Evolutionary conservation across 2,113 vertebrate genomes (phyloP), one percentile per base, ranked within the genome.

Genomic region (Atractosteus spatula): DNA sequence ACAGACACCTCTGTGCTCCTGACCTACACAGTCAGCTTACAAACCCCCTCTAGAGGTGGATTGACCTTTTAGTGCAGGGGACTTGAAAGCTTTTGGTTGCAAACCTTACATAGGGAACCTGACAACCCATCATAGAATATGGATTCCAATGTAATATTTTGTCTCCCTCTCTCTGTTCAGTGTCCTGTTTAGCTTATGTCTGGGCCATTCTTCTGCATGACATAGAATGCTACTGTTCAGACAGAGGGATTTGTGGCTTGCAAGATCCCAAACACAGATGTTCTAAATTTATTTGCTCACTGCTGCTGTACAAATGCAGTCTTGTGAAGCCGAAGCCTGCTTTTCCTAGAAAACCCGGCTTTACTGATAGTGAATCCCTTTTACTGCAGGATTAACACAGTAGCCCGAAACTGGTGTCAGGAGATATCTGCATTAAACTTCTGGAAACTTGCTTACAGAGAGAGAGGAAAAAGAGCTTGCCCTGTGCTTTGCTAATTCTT

Each of bases 351-450:
- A n/a, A 10, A 47, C 17, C 17, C 2, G 4, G 45, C 51, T 0
- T 29, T 29, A 29, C 70, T 65, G 70, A n/a, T 55, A 64, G 8
- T 44, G 2, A 41, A 2, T 3, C 7, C 62, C 8, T 17, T 65
- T 66, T 72, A 71, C 11, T 3, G 11, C 3, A 14, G 51, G 51
- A 66, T 65, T 71, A 65, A 62, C 29, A 55, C 45, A 65, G 70
- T 45, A 10, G 70, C 41, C 47, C 41, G 45, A 62, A 41, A 55
- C 51, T 56, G 62, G 13, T 69, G 3, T 51, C n/a, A 17, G 51
- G 68, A 65, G 70, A 72, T 65, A 72, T 29, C 3, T 7, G 70
- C 47, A 65, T 56, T 72, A 56, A 65, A 54, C 16, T 13, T 51
- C 43, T 13, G 12, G 16, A 51, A 7, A 47, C 62, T 55, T 8